Evolutionary conservation across 1,140 invertebrate genomes (phyloP), one percentile per base, ranked within the genome.

Genomic region (Bombus impatiens): DNA sequence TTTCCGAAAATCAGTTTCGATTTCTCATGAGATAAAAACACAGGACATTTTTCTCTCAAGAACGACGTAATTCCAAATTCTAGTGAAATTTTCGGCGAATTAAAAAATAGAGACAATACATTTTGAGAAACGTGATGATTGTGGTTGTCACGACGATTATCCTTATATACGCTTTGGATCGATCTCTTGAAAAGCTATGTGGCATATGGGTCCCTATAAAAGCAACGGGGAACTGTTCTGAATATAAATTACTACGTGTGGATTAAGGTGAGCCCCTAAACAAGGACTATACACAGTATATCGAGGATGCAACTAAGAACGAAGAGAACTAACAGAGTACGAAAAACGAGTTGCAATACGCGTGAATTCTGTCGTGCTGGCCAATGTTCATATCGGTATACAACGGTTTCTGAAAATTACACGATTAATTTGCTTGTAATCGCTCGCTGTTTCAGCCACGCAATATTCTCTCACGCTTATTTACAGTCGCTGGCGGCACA

Each of bases 171-270:
- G 42, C 77, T 85, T 86, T 70, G 78, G 68, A 82, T 75, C 70
- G 71, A 75, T 81, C 35, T 68, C 47, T 85, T 15, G 28, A 35
- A 57, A 81, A 44, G 42, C 53, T 75, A 44, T 42, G 22, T 32
- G 57, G 32, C 40, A 67, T 25, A 32, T 10, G 32, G 47, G 47
- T 13, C n/a, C n/a, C 59, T 82, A 32, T 25, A 74, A 71, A 53
- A 86, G 70, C 84, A 28, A 53, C 59, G 57, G 10, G 57, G 32
- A 42, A 62, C 44, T 79, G 72, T 72, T 47, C 32, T 44, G 76
- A 88, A 87, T 88, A 92, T 91, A 93, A 91, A 91, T 91, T 89
- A 89, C 79, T 90, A 89, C 70, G 72, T 59, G 71, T 22, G 42
- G 62, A 74, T 77, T 59, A 86, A 53, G 78, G 87, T 22, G 68